Percentiles rank a stretch among this genome's conserved stretches.
Conservation (phyloP, 1,140 invertebrate species). For the Drosophila parabipectinata region DNA sequence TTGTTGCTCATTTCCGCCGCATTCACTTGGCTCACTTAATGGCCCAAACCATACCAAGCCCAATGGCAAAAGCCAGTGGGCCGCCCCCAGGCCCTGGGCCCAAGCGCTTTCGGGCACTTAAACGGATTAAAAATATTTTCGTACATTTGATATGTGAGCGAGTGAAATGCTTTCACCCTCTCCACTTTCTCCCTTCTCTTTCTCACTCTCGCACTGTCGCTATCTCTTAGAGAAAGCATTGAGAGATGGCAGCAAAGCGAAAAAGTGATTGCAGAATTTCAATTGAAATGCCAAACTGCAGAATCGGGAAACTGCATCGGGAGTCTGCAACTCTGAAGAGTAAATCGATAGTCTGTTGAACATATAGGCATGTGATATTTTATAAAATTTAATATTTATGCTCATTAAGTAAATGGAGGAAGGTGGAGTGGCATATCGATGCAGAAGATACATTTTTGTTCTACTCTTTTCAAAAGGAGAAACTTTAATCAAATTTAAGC, state of each 20-base stretch:
- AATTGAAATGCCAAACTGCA: conserved; percentile 28
- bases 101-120: conserved; percentile 61
- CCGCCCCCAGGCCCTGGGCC: not conserved
- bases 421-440: not conserved
- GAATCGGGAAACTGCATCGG: conserved; percentile 22
- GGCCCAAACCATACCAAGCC: conserved; percentile 43
- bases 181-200: conserved; percentile 3
- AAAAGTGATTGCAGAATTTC: conserved; percentile 49
- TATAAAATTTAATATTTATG: conserved; percentile 23
- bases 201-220: conserved; percentile 1
- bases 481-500: not conserved
- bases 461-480: not conserved
- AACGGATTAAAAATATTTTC: conserved; percentile 82
- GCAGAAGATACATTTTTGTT: not conserved
- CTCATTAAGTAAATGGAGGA: conserved; percentile 15
- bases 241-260: conserved; percentile 17
- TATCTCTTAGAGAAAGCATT: not conserved
- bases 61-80: conserved; percentile 16
- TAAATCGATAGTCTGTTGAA: conserved; percentile 25
- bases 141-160: conserved; percentile 77
- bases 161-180: conserved; percentile 32
- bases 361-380: conserved; percentile 30
- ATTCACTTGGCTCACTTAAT: conserved; percentile 80
- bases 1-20: conserved; percentile 80
- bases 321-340: not conserved